A percentile compares a stretch with the other conserved stretches of the same genome.
Evolutionary conservation across 2,888 invertebrate species (phyloP).

Genomic region (Drosophila dives): DNA sequence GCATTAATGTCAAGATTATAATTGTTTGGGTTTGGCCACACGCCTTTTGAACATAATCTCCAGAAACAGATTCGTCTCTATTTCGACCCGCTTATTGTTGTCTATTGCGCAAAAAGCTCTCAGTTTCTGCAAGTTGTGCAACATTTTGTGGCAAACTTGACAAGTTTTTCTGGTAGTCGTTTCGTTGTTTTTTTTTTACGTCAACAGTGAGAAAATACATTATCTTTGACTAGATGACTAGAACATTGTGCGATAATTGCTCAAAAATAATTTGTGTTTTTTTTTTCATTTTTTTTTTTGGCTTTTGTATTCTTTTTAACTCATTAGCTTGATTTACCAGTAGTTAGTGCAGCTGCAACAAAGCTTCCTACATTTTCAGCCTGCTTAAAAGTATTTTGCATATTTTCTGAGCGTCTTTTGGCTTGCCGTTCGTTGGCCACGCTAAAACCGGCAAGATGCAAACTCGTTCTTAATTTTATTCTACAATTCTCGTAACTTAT

Average conservation of each 20-base stretch:
- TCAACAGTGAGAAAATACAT: slow-evolving; percentile 57
- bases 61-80: slow-evolving; percentile 11
- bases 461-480: slow-evolving; percentile 75
- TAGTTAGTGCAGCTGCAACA: slow-evolving; percentile 29
- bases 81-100: slow-evolving; percentile 26
- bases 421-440: slow-evolving; percentile 33
- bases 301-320: slow-evolving; percentile 5
- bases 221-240: slow-evolving; percentile 22
- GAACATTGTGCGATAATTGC: slow-evolving; percentile 62
- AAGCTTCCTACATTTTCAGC: slow-evolving; percentile 52
- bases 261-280: slow-evolving; percentile 34
- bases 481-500: slow-evolving; percentile 65
- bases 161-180: slow-evolving; percentile 50
- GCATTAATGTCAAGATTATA: slow-evolving; percentile 78
- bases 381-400: slow-evolving; percentile 29
- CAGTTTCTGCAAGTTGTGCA: slow-evolving; percentile 49
- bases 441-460: slow-evolving; percentile 15
- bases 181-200: slow-evolving; percentile 23
- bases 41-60: slow-evolving; percentile 35
- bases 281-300: slow-evolving; percentile 15
- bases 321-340: slow-evolving; percentile 62
- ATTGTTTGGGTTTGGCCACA: slow-evolving; percentile 41
- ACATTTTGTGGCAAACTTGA: slow-evolving; percentile 56
- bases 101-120: slow-evolving; percentile 36
- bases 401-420: slow-evolving; percentile 21